Conservation (phyloP, 1,140 invertebrate species). For the Drosophila tristis region DNA sequence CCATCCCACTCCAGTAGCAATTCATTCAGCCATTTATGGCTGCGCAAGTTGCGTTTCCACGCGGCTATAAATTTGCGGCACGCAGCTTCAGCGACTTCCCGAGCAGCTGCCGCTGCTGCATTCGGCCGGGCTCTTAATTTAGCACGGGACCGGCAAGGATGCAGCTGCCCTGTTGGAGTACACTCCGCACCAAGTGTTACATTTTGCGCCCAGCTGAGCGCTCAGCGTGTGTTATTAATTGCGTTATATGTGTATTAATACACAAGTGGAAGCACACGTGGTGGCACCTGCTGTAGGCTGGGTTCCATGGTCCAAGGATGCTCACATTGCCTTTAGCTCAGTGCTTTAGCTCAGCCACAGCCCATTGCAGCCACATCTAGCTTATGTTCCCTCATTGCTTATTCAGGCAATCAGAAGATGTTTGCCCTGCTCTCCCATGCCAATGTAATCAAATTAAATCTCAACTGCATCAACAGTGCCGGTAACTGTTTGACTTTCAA, state of each 20-base stretch:
- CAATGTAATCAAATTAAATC: constrained; percentile 65
- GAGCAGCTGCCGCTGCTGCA: constrained; percentile 12
- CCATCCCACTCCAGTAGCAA: constrained; percentile 33
- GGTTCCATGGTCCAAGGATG: constrained; percentile 7
- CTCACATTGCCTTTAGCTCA: too few species aligned
- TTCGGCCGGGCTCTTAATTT: constrained; percentile 25
- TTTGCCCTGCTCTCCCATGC: constrained; percentile 32
- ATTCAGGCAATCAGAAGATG: constrained; percentile 49
- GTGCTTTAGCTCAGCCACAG: background rate
- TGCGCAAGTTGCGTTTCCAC: constrained; percentile 55
- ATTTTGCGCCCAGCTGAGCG: constrained; percentile 72
- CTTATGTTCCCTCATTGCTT: constrained; percentile 24
- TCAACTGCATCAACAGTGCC: constrained; percentile 42
- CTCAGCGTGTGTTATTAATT: constrained; percentile 78
- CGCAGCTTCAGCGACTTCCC: background rate
- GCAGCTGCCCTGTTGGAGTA: constrained; percentile 3
- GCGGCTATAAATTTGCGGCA: constrained; percentile 44
- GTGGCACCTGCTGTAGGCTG: constrained; percentile 5
- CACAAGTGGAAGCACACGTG: constrained; percentile 44
- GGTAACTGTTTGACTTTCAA: constrained; percentile 69
- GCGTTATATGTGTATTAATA: constrained; percentile 80
- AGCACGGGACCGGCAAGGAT: constrained; percentile 14
- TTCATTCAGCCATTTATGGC: constrained; percentile 62
- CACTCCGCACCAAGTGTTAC: constrained; percentile 48
- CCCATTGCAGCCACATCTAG: background rate